Percentiles rank a stretch among this genome's conserved stretches.
These are phyloP conservation scores for Cinclus cinclus DNA, from an alignment of 2,113 vertebrate species.

Conservation along the genomic window DNA sequence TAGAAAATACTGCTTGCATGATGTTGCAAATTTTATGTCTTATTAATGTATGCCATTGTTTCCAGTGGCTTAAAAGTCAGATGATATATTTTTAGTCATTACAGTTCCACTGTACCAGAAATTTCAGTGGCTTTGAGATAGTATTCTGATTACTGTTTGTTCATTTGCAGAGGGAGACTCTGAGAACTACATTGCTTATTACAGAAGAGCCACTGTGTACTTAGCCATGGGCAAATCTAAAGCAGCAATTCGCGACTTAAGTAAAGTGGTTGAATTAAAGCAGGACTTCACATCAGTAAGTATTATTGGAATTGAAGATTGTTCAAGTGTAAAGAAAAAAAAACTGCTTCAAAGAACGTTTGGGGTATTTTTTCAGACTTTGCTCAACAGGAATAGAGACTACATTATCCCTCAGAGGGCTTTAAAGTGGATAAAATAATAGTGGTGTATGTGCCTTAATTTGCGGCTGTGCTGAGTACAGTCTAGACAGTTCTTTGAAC, in stretches of 20 bases:
- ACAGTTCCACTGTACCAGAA: background rate
- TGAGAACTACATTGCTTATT: conserved; percentile 96
- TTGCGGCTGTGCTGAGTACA: background rate
- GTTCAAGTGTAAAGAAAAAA: background rate
- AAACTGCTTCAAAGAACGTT: background rate
- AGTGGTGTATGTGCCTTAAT: background rate
- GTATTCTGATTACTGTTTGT: conserved; percentile 25
- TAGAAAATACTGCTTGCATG: background rate
- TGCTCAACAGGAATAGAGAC: background rate
- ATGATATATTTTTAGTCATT: background rate
- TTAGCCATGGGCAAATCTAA: conserved; percentile 98
- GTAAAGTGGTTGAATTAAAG: conserved; percentile 95
- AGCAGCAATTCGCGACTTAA: conserved; percentile 94
- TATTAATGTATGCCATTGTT: background rate
- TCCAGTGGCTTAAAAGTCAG: background rate
- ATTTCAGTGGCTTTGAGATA: background rate
- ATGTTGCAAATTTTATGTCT: background rate
- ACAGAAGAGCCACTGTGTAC: conserved; percentile 96
- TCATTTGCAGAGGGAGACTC: conserved; percentile 88
- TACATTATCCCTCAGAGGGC: background rate
- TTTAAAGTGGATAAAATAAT: background rate
- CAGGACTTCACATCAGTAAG: conserved; percentile 96
- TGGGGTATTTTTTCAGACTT: background rate
- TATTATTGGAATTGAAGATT: conserved; percentile 36
- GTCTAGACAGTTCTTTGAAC: background rate